These are phyloP conservation scores for Eurytoma californica DNA, from an alignment of 2,888 invertebrate genomes.

Conservation along the genomic window DNA sequence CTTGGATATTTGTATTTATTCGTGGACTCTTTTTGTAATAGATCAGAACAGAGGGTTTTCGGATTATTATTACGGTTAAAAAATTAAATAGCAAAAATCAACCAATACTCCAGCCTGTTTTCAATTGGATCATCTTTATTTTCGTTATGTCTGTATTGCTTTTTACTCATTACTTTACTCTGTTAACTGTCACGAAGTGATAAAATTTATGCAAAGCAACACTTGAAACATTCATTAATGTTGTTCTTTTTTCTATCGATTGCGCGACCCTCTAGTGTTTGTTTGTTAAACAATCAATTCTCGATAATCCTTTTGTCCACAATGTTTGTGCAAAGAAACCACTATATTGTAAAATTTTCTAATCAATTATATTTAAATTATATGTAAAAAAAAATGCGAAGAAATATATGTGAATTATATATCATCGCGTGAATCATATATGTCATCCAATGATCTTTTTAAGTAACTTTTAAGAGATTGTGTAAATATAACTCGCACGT, in stretches of 20 bases:
- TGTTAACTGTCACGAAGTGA: neutral
- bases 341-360: neutral
- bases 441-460: slow-evolving; percentile 7
- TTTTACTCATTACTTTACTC: slow-evolving; percentile 1
- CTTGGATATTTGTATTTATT: slow-evolving; percentile 56
- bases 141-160: slow-evolving; percentile 13
- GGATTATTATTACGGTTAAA: neutral
- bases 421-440: slow-evolving; percentile 15
- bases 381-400: slow-evolving; percentile 28
- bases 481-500: slow-evolving; percentile 11
- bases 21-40: slow-evolving; percentile 52
- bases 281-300: slow-evolving; percentile 12
- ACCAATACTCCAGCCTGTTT: slow-evolving; percentile 21
- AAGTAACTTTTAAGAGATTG: slow-evolving; percentile 1
- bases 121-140: slow-evolving; percentile 36
- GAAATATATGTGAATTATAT: slow-evolving; percentile 38
- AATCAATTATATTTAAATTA: slow-evolving; percentile 36
- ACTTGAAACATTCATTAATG: slow-evolving; percentile 3
- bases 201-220: neutral
- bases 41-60: slow-evolving; percentile 11
- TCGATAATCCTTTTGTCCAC: neutral
- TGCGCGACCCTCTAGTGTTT: slow-evolving; percentile 36
- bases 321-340: neutral
- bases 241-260: slow-evolving; percentile 35
- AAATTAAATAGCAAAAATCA: slow-evolving; percentile 18